Evolutionary conservation across 2,113 vertebrate species (phyloP), one percentile per base, ranked within the genome.

Genomic region (Pelusios castaneus): DNA sequence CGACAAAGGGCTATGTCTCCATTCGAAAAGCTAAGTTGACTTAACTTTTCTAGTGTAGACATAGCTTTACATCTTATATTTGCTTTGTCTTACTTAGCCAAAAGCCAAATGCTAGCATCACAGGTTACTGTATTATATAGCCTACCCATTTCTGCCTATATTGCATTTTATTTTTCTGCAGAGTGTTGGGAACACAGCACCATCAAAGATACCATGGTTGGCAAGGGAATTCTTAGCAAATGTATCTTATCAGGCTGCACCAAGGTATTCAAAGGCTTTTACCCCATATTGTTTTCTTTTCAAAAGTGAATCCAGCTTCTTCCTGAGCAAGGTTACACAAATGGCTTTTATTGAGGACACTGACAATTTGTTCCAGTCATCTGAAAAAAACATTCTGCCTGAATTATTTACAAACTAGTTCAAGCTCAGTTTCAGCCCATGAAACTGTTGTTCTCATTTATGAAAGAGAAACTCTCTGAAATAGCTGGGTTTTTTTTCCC

Each of bases 111-210:
- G 77, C 60, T 77, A 49, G 34, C 16, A 10, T 56, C 92, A 84
- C 51, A 67, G 75, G 78, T 94, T 85, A 22, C 29, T 56, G 8
- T 22, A 81, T 84, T 91, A 95, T 93, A 55, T 81, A 88, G 77
- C 85, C 85, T 58, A 52, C 5, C 52, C 41, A 8, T 73, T 91
- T 73, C 55, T 52, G 45, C 79, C 70, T 75, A 0, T 77, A 34
- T 24, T 41, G 13, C 27, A 84, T 91, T 90, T 93, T 88, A 70
- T 86, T 89, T 10, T 79, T 89, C 75, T 52, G 77, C 38, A 54
- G 43, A 82, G 45, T 38, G 75, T 86, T 58, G 77, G 21, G 49
- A 70, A 31, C 70, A 73, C 14, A 79, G 43, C 24, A 95, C 47
- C 86, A 51, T 91, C 84, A 76, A 87, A 76, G 51, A 85, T 73